Evolutionary conservation across 2,113 vertebrate genomes (phyloP).

Genomic region (Siniperca chuatsi): DNA sequence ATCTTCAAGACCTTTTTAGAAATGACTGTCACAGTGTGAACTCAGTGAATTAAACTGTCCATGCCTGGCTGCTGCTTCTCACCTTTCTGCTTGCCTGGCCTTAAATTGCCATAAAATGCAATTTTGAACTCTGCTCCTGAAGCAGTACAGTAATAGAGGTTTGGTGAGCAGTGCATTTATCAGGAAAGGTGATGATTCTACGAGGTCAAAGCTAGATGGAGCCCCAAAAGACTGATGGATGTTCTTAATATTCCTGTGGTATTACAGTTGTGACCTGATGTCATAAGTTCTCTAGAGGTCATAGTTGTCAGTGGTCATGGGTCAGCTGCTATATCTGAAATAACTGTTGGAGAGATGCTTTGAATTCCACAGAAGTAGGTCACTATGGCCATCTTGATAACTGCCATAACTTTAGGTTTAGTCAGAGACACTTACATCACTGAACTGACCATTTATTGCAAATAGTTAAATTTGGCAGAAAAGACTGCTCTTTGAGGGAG

Average conservation of each 20-base stretch:
- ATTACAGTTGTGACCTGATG: conserved; percentile 60
- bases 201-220: conserved; percentile 25
- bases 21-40: conserved; percentile 50
- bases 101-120: conserved; percentile 63
- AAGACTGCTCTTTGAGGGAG: background rate
- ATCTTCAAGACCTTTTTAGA: conserved; percentile 24
- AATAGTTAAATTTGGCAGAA: background rate
- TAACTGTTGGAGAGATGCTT: conserved; percentile 51
- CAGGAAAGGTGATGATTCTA: conserved; percentile 48
- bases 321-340: conserved; percentile 61
- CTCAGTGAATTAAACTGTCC: conserved; percentile 33
- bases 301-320: conserved; percentile 29
- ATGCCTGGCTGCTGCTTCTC: conserved; percentile 42
- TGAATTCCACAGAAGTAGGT: conserved; percentile 53
- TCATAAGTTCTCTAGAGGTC: conserved; percentile 41
- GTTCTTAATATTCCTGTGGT: conserved; percentile 38
- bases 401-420: background rate
- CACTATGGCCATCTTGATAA: conserved; percentile 13
- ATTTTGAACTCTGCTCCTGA: conserved; percentile 56
- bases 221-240: conserved; percentile 37
- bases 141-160: conserved; percentile 41
- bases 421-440: background rate
- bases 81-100: conserved; percentile 47
- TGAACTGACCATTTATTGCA: background rate
- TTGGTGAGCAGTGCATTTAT: conserved; percentile 47